Conservation (phyloP, 2,113 vertebrate species). For the Copsychus sechellarum region DNA sequence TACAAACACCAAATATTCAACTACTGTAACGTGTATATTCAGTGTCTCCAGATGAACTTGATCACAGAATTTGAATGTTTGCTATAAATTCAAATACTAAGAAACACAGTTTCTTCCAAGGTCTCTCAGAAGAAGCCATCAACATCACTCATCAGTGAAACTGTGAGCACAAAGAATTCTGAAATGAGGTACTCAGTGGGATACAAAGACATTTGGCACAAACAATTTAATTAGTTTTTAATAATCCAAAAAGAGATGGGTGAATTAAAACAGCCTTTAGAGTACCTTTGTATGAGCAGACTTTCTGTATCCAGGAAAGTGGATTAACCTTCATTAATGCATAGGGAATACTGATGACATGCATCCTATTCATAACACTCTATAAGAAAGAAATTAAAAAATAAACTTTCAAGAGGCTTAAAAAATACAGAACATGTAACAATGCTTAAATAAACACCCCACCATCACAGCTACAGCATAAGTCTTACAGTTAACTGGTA, state of each 20-base stretch:
- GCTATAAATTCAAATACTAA: background rate
- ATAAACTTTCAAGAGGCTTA: background rate
- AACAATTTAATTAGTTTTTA: background rate
- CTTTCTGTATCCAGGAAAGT: slow-evolving; percentile 97
- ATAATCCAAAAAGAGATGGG: background rate
- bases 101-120: background rate
- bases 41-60: background rate
- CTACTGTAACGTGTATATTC: background rate
- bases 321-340: slow-evolving; percentile 98
- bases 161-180: background rate
- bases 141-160: background rate
- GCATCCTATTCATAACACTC: slow-evolving; percentile 95
- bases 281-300: slow-evolving; percentile 91
- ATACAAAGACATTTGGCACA: background rate
- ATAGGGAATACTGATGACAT: slow-evolving; percentile 94
- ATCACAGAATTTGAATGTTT: background rate
- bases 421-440: background rate
- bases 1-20: background rate
- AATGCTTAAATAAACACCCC: background rate
- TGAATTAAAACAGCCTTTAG: background rate
- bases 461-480: background rate
- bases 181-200: background rate
- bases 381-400: slow-evolving; percentile 44
- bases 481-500: background rate
- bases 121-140: background rate